Conservation (phyloP, 2,888 invertebrate species). For the Ferrisia virgata region DNA sequence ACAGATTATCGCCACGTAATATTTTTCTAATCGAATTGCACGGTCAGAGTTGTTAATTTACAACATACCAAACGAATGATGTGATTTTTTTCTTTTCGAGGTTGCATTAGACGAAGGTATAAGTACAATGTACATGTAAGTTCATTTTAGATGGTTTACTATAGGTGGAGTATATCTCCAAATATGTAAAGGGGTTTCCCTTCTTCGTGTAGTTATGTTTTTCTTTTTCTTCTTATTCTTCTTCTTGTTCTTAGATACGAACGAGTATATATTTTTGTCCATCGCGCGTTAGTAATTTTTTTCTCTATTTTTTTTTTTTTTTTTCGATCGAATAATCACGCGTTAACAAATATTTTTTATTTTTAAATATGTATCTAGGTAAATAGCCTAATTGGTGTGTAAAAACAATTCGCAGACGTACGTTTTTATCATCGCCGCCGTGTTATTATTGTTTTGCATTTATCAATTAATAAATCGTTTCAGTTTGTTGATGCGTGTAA, state of each 20-base stretch:
- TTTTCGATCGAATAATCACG: neutral
- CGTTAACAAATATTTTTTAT: neutral
- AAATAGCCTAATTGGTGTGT: neutral
- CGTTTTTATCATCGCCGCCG: neutral
- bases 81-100: neutral
- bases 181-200: no score
- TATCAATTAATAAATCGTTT: neutral
- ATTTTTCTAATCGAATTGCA: neutral
- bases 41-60: no score
- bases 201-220: no score
- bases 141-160: no score
- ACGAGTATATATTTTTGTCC: no score
- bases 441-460: neutral
- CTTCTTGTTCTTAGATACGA: no score
- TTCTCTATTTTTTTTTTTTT: no score
- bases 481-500: neutral
- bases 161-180: no score
- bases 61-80: neutral
- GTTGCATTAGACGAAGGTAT: neutral
- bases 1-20: neutral
- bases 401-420: neutral
- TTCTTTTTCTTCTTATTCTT: no score
- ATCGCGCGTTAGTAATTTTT: no score
- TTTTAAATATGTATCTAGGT: neutral
- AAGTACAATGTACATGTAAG: neutral